A percentile compares a stretch with the other conserved stretches of the same genome.
Evolutionary conservation across 35 echinoderm and acorn worm species (phyloP).

Genomic region (Nesometra sesokonis): DNA sequence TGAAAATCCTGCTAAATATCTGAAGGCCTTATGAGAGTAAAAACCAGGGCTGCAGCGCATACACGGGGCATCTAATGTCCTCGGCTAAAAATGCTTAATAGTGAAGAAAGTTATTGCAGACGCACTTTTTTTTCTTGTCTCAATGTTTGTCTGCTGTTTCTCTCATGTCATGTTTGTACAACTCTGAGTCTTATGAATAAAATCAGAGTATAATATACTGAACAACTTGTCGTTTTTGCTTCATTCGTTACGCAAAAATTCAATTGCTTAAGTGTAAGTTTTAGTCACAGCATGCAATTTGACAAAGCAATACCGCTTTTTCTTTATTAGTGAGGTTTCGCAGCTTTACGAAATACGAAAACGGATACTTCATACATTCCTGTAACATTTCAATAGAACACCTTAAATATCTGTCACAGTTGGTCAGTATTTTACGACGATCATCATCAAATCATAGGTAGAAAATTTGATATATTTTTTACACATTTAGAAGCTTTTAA

Average conservation of each 20-base stretch:
- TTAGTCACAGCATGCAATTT: neutral
- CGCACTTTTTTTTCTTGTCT: neutral
- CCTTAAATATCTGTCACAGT: too few relatives aligned
- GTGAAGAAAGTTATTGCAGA: neutral
- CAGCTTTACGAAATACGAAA: too few relatives aligned
- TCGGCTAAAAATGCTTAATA: neutral
- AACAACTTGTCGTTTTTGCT: neutral
- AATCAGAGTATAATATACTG: constrained; percentile 1
- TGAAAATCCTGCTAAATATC: too few relatives aligned
- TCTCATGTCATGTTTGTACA: neutral
- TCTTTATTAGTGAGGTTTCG: too few relatives aligned
- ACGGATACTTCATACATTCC: too few relatives aligned
- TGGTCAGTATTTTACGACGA: too few relatives aligned
- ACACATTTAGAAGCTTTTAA: too few relatives aligned
- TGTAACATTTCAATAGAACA: too few relatives aligned
- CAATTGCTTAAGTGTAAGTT: neutral
- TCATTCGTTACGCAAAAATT: neutral
- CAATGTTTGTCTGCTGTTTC: neutral
- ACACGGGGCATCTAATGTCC: neutral
- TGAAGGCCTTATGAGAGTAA: neutral
- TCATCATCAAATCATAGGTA: too few relatives aligned
- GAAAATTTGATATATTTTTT: too few relatives aligned
- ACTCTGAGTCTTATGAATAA: neutral
- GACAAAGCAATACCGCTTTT: neutral
- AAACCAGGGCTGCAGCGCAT: neutral